phyloP scores from a whole-genome alignment of 2,888 invertebrate species.

The Petrolisthes manimaculis region DNA sequence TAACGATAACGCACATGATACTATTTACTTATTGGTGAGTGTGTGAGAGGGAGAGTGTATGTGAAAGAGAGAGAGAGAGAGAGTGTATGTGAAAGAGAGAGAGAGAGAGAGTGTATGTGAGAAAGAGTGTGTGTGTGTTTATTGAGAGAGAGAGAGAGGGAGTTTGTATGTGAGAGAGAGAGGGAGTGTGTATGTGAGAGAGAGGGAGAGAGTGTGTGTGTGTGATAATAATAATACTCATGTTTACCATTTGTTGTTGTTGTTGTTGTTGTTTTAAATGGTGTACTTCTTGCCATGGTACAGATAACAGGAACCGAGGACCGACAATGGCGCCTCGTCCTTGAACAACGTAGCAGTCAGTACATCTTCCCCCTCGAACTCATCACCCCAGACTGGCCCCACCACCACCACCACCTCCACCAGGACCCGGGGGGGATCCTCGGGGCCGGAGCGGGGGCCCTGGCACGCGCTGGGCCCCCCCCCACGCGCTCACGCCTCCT shows the following conservation, averaged over 20 bases:
- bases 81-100: too few relatives aligned
- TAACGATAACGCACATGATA: conserved; percentile 76
- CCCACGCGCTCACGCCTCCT: conserved; percentile 74
- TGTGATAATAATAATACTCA: background rate
- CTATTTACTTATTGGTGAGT: conserved; percentile 60
- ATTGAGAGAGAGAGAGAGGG: too few relatives aligned
- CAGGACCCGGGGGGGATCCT: conserved; percentile 42
- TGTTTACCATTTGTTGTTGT: background rate
- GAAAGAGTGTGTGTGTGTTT: too few relatives aligned
- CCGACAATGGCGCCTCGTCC: conserved; percentile 84
- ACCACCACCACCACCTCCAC: conserved; percentile 38
- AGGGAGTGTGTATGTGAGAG: conserved; percentile 76
- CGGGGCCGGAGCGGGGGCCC: conserved; percentile 17
- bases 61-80: too few relatives aligned
- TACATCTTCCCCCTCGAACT: conserved; percentile 77
- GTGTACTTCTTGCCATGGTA: background rate
- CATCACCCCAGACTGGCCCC: conserved; percentile 59
- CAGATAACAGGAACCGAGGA: conserved; percentile 78
- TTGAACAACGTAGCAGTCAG: conserved; percentile 82
- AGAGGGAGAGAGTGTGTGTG: conserved; percentile 70
- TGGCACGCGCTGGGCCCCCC: conserved; percentile 59
- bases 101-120: too few relatives aligned
- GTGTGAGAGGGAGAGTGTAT: too few relatives aligned
- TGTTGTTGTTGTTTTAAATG: background rate
- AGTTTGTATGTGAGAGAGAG: too few relatives aligned